A percentile compares a stretch with the other conserved stretches of the same genome.
Conservation (phyloP, 2,888 invertebrate species). For the Minunthozetes semirufus region DNA sequence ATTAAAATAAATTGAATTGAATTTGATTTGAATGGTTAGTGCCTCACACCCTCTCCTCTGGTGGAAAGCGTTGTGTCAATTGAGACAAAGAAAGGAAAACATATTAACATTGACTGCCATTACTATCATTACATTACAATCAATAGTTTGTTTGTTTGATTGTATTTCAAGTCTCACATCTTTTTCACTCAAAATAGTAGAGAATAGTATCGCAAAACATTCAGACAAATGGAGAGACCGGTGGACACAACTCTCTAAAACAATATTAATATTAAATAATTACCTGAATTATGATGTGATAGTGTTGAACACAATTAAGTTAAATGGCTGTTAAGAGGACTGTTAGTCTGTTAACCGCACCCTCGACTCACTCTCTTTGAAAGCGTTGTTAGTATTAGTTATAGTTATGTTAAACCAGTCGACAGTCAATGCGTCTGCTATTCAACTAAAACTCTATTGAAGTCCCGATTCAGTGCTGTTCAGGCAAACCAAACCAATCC, state of each 20-base stretch:
- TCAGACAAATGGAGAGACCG: no score
- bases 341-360: neutral
- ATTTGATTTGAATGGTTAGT: neutral
- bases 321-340: neutral
- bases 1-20: neutral
- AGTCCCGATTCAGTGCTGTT: neutral
- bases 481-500: no score
- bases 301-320: neutral
- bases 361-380: neutral
- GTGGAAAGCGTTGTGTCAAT: neutral
- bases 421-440: no score
- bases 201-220: no score
- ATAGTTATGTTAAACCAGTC: neutral
- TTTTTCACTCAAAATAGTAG: neutral
- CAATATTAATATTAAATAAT: no score
- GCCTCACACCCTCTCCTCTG: neutral
- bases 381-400: slow-evolving; percentile 2
- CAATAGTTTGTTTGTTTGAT: slow-evolving; percentile 14
- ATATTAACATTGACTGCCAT: slow-evolving; percentile 9
- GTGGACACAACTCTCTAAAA: no score
- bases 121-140: neutral
- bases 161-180: neutral
- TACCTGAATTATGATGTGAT: neutral
- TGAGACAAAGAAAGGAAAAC: slow-evolving; percentile 12
- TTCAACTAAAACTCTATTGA: neutral